Evolutionary conservation across 2,797 vertebrate genomes (phyloP).

Genomic region (Muraenolepis orangiensis): DNA sequence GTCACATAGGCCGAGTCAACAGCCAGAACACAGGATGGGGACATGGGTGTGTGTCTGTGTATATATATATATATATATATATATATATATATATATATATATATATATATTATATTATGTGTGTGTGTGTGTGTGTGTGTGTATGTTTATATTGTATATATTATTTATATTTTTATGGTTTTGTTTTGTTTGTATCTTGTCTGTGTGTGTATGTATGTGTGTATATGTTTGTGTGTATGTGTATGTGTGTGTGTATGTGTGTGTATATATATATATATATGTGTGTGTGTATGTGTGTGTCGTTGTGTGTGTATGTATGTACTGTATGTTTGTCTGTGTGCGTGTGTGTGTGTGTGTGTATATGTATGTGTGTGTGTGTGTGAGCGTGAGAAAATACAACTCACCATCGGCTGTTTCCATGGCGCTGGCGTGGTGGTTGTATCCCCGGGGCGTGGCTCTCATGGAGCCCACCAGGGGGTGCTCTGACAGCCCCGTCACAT

Average conservation of each 20-base stretch:
- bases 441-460: constrained; percentile 79
- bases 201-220: too few relatives aligned
- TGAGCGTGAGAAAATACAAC: constrained; percentile 49
- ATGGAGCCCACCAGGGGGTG: constrained; percentile 81
- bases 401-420: constrained; percentile 95
- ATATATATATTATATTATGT: too few relatives aligned
- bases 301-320: constrained; percentile 6
- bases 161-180: too few relatives aligned
- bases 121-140: constrained; percentile 15
- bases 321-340: constrained; percentile 6
- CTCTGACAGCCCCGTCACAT: constrained; percentile 88
- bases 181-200: too few relatives aligned
- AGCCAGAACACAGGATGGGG: constrained; percentile 33
- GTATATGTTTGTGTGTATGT: constrained; percentile 18
- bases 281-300: constrained; percentile 2
- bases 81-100: background rate
- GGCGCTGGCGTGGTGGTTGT: constrained; percentile 74
- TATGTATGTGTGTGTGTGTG: constrained; percentile 14
- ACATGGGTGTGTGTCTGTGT: constrained; percentile 14
- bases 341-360: constrained; percentile 13
- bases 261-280: too few relatives aligned
- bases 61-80: constrained; percentile 10
- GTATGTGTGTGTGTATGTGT: constrained; percentile 12
- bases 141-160: too few relatives aligned
- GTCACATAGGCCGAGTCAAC: constrained; percentile 37